Evolutionary conservation across 1,140 invertebrate genomes (phyloP), one percentile per base, ranked within the genome.

Genomic region (Nasonia giraulti): DNA sequence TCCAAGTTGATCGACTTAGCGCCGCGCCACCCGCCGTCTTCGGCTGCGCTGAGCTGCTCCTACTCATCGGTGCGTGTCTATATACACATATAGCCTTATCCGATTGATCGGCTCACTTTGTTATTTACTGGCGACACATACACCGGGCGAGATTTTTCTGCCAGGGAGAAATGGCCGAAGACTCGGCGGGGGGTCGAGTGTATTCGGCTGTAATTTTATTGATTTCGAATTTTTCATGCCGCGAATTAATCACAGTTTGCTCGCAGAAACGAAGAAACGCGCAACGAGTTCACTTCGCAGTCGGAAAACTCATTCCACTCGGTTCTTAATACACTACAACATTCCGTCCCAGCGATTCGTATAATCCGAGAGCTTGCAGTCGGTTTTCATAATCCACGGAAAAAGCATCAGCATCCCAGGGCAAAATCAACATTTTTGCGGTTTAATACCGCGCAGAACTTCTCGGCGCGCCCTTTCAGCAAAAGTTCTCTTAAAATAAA

Each of bases 1-100:
- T 85, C 84, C 84, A 85, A 85, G 55, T 76, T 81, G 84, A 85
- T 85, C 78, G 84, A 85, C 84, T 85, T 85, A 81, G 71, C 84
- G 62, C n/a, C 33, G n/a, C 47, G 31, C 14, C 55, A n/a, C 55
- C 62, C 20, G 55, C 2, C 55, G 55, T n/a, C 55, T 31, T 62
- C 17, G 14, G 80, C n/a, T 62, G 20, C 10, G 11, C 31, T 68
- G 27, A 40, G 62, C 50, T 55, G 33, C 31, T 20, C 20, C 68
- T 75, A 23, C 73, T 66, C 77, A 73, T 84, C 50, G 76, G 68
- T 77, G 47, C 82, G 83, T 74, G 33, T 37, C 33, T 37, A 80
- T 33, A 11, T 23, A 76, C n/a, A 44, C 20, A 5, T 20, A 17
- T 17, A 47, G 47, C 77, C 74, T 79, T 47, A 23, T 75, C 69